Evolutionary conservation across 1,140 invertebrate genomes (phyloP).

Genomic region (Myzus persicae): DNA sequence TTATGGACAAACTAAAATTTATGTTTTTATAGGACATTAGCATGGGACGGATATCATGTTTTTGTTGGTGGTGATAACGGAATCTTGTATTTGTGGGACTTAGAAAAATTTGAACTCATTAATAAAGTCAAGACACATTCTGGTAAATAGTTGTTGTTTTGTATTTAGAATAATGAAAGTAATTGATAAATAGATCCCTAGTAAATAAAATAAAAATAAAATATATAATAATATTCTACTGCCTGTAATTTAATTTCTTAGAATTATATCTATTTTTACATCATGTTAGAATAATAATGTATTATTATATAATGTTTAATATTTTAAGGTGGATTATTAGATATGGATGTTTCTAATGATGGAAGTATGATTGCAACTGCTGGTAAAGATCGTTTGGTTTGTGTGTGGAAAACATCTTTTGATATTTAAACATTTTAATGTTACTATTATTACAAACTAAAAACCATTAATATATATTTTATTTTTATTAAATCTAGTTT

Average conservation of each 20-base stretch:
- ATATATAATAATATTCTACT: background rate
- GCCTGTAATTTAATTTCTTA: background rate
- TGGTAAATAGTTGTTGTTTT: constrained; percentile 27
- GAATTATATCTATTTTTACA: background rate
- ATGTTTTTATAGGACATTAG: background rate
- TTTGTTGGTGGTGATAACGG: constrained; percentile 44
- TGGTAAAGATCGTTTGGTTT: background rate
- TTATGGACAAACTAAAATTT: background rate
- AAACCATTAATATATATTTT: background rate
- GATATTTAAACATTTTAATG: background rate
- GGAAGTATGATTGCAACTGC: constrained; percentile 17
- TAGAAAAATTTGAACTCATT: constrained; percentile 51
- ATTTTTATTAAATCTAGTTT: background rate
- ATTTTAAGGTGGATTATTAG: background rate
- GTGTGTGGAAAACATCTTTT: constrained; percentile 35
- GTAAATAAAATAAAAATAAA: background rate
- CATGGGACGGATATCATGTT: constrained; percentile 46
- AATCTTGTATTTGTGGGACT: constrained; percentile 42
- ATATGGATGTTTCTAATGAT: constrained; percentile 38
- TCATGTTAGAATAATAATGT: background rate
- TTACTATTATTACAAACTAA: background rate
- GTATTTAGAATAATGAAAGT: background rate
- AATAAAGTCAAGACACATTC: constrained; percentile 59
- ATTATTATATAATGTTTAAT: background rate
- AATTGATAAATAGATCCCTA: background rate